phyloP scores from a whole-genome alignment of 1,140 invertebrate genomes.

The Drosophila grimshawi region DNA sequence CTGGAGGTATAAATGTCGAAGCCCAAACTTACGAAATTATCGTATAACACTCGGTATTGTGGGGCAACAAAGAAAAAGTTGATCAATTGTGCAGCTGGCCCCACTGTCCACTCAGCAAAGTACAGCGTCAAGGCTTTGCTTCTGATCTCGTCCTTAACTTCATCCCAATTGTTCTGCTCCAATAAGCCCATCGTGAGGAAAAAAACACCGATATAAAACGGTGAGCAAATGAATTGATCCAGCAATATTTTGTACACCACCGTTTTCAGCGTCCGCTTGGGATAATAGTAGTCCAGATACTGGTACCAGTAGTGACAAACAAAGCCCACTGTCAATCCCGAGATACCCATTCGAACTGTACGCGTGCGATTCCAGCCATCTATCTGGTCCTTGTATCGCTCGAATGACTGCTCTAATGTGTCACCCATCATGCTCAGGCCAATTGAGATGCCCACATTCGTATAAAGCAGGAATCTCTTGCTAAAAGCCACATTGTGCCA shows the following conservation, averaged over 20 bases:
- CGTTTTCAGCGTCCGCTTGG: conserved; percentile 87
- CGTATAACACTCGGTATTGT: conserved; percentile 93
- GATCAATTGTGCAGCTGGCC: conserved; percentile 92
- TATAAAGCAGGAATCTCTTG: conserved; percentile 90
- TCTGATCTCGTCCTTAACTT: conserved; percentile 89
- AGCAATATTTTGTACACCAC: conserved; percentile 94
- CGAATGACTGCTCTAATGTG: conserved; percentile 92
- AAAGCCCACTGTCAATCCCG: conserved; percentile 90
- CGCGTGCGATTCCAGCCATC: conserved; percentile 88
- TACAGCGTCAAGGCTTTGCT: conserved; percentile 92
- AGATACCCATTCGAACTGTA: conserved; percentile 91
- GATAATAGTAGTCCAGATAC: conserved; percentile 87
- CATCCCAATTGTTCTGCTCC: conserved; percentile 87
- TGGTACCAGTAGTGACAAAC: conserved; percentile 94
- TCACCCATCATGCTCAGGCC: conserved; percentile 91
- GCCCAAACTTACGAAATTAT: conserved; percentile 93
- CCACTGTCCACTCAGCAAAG: conserved; percentile 91
- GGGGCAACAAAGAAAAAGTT: conserved; percentile 95
- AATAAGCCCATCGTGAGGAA: conserved; percentile 91
- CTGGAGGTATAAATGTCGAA: conserved; percentile 96
- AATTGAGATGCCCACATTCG: conserved; percentile 92
- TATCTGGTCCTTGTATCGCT: conserved; percentile 88
- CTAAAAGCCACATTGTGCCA: conserved; percentile 86
- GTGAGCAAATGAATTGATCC: conserved; percentile 95
- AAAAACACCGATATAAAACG: conserved; percentile 91